Evolutionary conservation across 2,113 vertebrate genomes (phyloP), one percentile per base, ranked within the genome.

Genomic region (Enhydra lutris): DNA sequence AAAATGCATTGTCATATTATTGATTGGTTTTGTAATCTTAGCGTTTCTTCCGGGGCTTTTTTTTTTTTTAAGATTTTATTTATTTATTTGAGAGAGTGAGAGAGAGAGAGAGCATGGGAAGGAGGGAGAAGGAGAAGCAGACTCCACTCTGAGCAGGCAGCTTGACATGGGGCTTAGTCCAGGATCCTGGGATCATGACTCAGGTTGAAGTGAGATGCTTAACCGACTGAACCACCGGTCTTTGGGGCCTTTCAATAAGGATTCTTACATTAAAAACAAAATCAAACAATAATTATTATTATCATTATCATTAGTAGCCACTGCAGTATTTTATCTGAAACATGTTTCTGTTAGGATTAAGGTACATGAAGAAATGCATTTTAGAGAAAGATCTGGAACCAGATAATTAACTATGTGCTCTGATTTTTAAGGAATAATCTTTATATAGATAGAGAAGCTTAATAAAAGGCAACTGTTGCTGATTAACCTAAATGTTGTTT

Each of bases 391-490:
- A 95, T 7, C 2, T 7, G 26, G 23, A 4, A 80, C 14, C 17
- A 79, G 23, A 71, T 82, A 47, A 84, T 94, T 52, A 87, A 67
- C 34, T 65, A 71, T 10, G 26, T 85, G 9, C 5, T 50, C 14
- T 61, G 11, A 23, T 31, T 63, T 90, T 93, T 89, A 79, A 91
- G 61, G 17, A 71, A 87, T 59, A 71, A 65, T 78, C 81, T 89
- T 90, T 83, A 23, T 81, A 17, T 34, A 45, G 4, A 47, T 63
- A 67, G 29, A 4, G n/a, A 91, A 85, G 10, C 15, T 69, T 96
- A 94, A 91, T 73, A 81, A 98, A 86, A 95, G 34, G 14, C 34
- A 91, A 83, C 13, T 94, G 7, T 59, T 97, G 17, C 47, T 96
- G 65, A 61, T 86, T 93, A 55, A 45, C 57, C 8, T 79, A 85